Percentiles rank a stretch among this genome's conserved stretches.
phyloP scores from a whole-genome alignment of 2,888 invertebrate genomes.

The Diabrotica balteata region DNA sequence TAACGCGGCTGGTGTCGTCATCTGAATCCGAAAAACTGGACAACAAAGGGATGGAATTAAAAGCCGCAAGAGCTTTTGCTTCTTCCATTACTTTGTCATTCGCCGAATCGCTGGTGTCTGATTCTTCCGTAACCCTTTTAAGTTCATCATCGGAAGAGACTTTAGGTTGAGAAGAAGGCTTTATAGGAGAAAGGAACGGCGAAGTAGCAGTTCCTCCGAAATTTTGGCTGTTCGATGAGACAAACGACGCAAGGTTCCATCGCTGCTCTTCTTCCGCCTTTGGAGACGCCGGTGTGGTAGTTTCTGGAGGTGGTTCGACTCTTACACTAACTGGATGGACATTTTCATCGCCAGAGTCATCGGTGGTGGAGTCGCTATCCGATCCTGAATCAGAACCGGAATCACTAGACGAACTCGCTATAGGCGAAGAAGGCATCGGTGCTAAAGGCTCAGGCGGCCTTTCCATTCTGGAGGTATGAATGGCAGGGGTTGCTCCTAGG shows the following conservation, averaged over 20 bases:
- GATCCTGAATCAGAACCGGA: slow-evolving; percentile 70
- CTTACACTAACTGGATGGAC: slow-evolving; percentile 38
- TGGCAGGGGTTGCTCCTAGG: slow-evolving; percentile 64
- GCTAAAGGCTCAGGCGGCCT: slow-evolving; percentile 43
- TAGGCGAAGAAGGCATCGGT: slow-evolving; percentile 60
- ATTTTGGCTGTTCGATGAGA: slow-evolving; percentile 41
- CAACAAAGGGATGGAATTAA: slow-evolving; percentile 58
- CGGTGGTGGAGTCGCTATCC: slow-evolving; percentile 64
- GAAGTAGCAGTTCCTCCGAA: slow-evolving; percentile 32
- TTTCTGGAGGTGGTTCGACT: slow-evolving; percentile 14
- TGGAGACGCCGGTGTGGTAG: slow-evolving; percentile 53
- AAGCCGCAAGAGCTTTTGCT: slow-evolving; percentile 51
- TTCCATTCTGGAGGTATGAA: slow-evolving; percentile 45
- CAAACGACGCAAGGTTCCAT: slow-evolving; percentile 60
- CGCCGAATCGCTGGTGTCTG: slow-evolving; percentile 63
- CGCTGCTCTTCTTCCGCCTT: slow-evolving; percentile 59
- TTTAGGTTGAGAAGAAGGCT: slow-evolving; percentile 31
- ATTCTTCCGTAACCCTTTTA: slow-evolving; percentile 51
- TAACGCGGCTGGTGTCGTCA: slow-evolving; percentile 32
- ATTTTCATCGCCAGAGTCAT: slow-evolving; percentile 63
- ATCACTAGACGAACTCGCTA: slow-evolving; percentile 69
- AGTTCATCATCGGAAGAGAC: slow-evolving; percentile 21
- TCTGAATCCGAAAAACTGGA: slow-evolving; percentile 67
- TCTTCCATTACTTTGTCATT: slow-evolving; percentile 67
- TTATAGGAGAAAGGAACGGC: slow-evolving; percentile 34